Conservation (phyloP, 2,797 vertebrate species). For the Malacoraja senta region DNA sequence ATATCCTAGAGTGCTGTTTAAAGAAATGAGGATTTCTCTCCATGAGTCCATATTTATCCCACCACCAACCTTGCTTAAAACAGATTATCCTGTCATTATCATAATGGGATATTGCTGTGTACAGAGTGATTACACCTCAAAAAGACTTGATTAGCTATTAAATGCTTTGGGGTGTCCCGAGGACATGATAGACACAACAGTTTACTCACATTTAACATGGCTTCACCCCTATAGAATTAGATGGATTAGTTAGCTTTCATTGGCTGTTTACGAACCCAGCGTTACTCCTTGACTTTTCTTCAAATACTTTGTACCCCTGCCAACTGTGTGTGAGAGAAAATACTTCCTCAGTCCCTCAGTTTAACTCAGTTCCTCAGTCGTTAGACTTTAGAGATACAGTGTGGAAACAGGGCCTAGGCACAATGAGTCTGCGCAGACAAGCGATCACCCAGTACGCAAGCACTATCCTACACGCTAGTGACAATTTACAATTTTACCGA, state of each 20-base stretch:
- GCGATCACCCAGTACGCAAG: too few species aligned
- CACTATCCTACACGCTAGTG: too few species aligned
- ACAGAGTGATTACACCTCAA: not conserved
- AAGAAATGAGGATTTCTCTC: not conserved
- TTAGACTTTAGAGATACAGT: too few species aligned
- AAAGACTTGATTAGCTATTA: not conserved
- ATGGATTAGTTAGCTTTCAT: not conserved
- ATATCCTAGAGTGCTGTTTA: not conserved
- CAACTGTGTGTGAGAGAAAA: not conserved
- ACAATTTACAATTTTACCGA: too few species aligned
- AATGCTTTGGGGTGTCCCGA: not conserved
- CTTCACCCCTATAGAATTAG: not conserved
- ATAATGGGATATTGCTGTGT: not conserved
- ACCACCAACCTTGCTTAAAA: not conserved
- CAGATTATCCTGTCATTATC: not conserved
- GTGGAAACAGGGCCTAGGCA: too few species aligned
- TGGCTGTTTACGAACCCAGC: too few species aligned
- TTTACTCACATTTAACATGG: not conserved
- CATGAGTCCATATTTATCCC: not conserved
- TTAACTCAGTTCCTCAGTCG: not conserved
- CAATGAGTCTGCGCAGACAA: too few species aligned
- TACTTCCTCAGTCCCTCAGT: not conserved
- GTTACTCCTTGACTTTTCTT: not conserved
- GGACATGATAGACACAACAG: not conserved
- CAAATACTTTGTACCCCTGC: not conserved